These are phyloP conservation scores for Zaprionus lachaisei DNA, from an alignment of 1,140 invertebrate species.

Conservation along the genomic window DNA sequence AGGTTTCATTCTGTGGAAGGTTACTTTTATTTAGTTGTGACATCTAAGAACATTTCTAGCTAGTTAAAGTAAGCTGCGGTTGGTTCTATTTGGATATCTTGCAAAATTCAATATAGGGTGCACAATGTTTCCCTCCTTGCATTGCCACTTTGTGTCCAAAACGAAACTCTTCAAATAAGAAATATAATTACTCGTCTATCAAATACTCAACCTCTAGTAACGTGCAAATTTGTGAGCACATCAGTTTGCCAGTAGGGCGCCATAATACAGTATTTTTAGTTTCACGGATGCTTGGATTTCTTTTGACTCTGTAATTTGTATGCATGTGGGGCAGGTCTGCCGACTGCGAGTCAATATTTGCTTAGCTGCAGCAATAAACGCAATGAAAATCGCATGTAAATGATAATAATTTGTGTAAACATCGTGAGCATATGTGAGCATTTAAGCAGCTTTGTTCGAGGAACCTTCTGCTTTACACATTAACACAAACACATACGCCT, in stretches of 20 bases:
- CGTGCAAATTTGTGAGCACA: background rate
- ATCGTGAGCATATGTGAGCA: conserved; percentile 33
- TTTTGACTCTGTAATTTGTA: background rate
- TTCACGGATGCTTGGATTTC: background rate
- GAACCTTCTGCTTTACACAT: conserved; percentile 30
- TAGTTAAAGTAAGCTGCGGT: no score
- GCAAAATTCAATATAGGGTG: no score
- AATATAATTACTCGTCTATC: background rate
- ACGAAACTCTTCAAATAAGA: no score
- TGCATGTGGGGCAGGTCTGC: conserved; percentile 3
- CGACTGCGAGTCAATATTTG: conserved; percentile 59
- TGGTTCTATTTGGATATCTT: no score
- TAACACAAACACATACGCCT: conserved; percentile 23
- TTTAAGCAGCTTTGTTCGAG: conserved; percentile 48
- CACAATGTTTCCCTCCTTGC: no score
- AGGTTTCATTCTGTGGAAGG: no score
- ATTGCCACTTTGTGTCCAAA: no score
- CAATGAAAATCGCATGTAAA: conserved; percentile 69
- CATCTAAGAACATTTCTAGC: no score
- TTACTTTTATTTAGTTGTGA: no score
- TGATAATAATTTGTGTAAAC: conserved; percentile 76
- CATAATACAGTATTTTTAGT: conserved; percentile 2
- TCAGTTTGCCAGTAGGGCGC: background rate
- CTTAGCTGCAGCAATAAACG: conserved; percentile 63
- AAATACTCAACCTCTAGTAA: background rate